These are phyloP conservation scores for Podilymbus podiceps DNA, from an alignment of 2,113 vertebrate genomes.

Conservation along the genomic window DNA sequence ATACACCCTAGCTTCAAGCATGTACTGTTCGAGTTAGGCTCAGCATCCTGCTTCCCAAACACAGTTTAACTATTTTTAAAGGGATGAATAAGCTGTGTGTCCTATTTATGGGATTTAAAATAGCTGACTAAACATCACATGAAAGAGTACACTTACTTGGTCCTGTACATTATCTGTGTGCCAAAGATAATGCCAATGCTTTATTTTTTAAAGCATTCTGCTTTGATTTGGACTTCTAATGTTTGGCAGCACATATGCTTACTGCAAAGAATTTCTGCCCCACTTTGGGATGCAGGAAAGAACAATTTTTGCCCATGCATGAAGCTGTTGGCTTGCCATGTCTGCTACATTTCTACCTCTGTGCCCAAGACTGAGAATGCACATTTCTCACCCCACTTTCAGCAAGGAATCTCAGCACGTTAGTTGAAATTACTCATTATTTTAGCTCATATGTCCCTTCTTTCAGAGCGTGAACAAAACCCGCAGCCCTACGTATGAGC, in stretches of 20 bases:
- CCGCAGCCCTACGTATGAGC: background rate
- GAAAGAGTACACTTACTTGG: background rate
- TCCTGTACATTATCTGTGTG: background rate
- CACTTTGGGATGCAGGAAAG: background rate
- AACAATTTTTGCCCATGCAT: background rate
- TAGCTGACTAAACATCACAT: conserved; percentile 41
- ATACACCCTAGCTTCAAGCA: background rate
- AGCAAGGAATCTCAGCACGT: background rate
- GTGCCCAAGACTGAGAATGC: background rate
- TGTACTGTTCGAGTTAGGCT: background rate
- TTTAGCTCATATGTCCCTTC: background rate
- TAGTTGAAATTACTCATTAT: background rate
- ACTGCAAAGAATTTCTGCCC: background rate
- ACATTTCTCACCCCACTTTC: background rate
- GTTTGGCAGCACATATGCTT: background rate
- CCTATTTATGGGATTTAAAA: conserved; percentile 44
- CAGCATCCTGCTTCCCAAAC: conserved; percentile 1
- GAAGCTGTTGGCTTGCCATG: background rate
- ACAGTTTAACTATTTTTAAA: conserved; percentile 49
- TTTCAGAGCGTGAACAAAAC: background rate
- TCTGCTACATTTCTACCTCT: background rate
- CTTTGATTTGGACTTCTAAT: background rate
- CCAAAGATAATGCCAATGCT: background rate
- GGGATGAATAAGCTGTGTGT: conserved; percentile 14
- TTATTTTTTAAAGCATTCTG: background rate